Percentiles rank a stretch among this genome's conserved stretches.
These are phyloP conservation scores for Enteromius argenteus DNA, from an alignment of 2,797 vertebrate species.

Conservation along the genomic window DNA sequence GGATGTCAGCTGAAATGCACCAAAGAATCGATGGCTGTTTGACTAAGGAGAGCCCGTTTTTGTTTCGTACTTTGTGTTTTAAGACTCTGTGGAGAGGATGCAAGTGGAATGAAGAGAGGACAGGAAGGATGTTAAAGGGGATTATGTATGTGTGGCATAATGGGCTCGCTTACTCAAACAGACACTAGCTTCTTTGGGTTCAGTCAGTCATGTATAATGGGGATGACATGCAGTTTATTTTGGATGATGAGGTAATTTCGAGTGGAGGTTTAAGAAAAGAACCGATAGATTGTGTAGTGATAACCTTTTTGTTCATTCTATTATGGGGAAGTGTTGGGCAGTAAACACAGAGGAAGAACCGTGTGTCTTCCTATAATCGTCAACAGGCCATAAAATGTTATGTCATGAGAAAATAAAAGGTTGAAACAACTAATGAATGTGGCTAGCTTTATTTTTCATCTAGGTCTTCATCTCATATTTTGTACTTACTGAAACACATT, in stretches of 20 bases:
- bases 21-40: conserved; percentile 36
- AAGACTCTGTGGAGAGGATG: conserved; percentile 73
- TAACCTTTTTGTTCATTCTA: conserved; percentile 66
- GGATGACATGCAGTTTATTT: conserved; percentile 88
- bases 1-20: conserved; percentile 36
- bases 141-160: conserved; percentile 86
- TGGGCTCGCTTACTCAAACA: conserved; percentile 84
- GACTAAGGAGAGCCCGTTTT: conserved; percentile 32
- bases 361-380: conserved; percentile 38
- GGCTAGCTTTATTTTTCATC: not conserved
- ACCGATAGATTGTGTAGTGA: conserved; percentile 88
- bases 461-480: not conserved
- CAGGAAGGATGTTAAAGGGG: conserved; percentile 88
- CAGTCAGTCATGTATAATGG: conserved; percentile 89
- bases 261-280: conserved; percentile 85
- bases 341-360: conserved; percentile 34
- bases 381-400: conserved; percentile 16
- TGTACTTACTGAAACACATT: not conserved
- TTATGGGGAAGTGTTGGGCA: conserved; percentile 39
- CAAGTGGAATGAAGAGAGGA: conserved; percentile 80
- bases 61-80: conserved; percentile 39
- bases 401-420: conserved; percentile 37
- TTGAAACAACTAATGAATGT: not conserved
- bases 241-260: conserved; percentile 88
- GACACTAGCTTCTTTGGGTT: conserved; percentile 85